These are phyloP conservation scores for Pseudococcus viburni DNA, from an alignment of 2,888 invertebrate genomes.

Conservation along the genomic window DNA sequence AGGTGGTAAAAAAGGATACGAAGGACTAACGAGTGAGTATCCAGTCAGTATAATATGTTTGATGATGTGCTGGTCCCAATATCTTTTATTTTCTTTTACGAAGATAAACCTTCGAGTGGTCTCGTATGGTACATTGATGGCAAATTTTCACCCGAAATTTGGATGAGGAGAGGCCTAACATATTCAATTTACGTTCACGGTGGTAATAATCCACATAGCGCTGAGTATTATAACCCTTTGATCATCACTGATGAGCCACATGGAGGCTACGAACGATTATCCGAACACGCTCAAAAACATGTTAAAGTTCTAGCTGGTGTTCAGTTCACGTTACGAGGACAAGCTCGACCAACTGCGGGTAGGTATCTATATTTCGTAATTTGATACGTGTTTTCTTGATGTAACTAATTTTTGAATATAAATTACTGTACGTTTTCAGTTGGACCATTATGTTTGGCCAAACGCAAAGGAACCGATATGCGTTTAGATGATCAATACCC, in stretches of 20 bases:
- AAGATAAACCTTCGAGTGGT: conserved; percentile 79
- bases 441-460: conserved; percentile 84
- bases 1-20: conserved; percentile 85
- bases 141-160: conserved; percentile 87
- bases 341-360: conserved; percentile 84
- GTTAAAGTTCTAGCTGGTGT: conserved; percentile 85
- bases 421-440: conserved; percentile 72
- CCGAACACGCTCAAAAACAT: conserved; percentile 80
- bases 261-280: conserved; percentile 85
- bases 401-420: neutral
- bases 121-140: conserved; percentile 96
- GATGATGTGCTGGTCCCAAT: too few species aligned
- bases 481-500: conserved; percentile 84
- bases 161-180: conserved; percentile 85
- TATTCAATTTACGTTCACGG: conserved; percentile 87
- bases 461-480: conserved; percentile 79
- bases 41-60: too few species aligned
- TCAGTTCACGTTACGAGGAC: conserved; percentile 85
- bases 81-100: conserved; percentile 66
- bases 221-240: conserved; percentile 89
- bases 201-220: conserved; percentile 90
- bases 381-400: too few species aligned
- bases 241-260: conserved; percentile 88
- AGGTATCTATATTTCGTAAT: conserved; percentile 57
- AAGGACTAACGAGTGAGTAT: conserved; percentile 78